phyloP scores from a whole-genome alignment of 2,888 invertebrate genomes.

The Idaea straminata region DNA sequence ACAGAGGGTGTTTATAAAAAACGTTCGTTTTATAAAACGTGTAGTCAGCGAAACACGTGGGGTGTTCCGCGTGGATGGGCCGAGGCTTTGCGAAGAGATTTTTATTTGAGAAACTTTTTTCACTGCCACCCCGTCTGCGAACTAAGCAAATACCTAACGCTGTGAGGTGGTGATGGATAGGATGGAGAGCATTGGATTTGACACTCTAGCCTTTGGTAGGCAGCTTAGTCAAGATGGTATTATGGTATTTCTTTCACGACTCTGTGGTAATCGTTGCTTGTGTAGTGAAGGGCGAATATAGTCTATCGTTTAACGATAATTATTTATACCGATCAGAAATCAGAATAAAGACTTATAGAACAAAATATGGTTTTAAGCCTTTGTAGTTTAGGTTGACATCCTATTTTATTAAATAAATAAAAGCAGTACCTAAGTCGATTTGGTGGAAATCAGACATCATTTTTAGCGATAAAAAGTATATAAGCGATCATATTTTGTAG shows the following conservation, averaged over 20 bases:
- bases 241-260: neutral
- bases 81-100: conserved; percentile 56
- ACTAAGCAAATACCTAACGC: conserved; percentile 69
- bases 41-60: conserved; percentile 61
- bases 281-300: neutral
- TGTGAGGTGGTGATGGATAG: conserved; percentile 33
- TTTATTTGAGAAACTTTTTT: conserved; percentile 76
- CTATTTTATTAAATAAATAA: too few relatives aligned
- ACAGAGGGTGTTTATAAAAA: conserved; percentile 25
- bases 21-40: conserved; percentile 40
- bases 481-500: too few relatives aligned
- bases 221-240: neutral
- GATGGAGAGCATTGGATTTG: conserved; percentile 7
- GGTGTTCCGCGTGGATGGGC: conserved; percentile 55
- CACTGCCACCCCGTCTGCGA: conserved; percentile 70
- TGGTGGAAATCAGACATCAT: too few relatives aligned
- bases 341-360: too few relatives aligned
- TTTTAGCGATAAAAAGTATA: too few relatives aligned
- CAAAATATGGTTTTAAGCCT: too few relatives aligned
- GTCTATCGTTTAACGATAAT: neutral
- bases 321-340: too few relatives aligned
- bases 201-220: neutral
- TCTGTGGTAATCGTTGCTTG: neutral
- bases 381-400: too few relatives aligned
- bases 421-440: too few relatives aligned